A percentile compares a stretch with the other conserved stretches of the same genome.
Evolutionary conservation across 2,888 invertebrate species (phyloP).

Genomic region (Coelinius sp.): DNA sequence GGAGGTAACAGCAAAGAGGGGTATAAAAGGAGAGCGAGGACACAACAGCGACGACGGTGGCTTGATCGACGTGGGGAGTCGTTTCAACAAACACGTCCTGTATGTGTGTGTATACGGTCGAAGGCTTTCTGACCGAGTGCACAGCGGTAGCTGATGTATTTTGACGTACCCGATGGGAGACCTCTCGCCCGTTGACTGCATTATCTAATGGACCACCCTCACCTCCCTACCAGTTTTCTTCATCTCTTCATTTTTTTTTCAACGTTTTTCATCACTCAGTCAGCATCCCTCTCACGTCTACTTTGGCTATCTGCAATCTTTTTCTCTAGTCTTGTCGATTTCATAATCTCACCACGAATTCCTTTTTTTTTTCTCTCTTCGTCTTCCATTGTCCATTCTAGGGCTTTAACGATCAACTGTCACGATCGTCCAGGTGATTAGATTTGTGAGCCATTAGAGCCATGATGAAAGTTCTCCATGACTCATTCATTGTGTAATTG

Average conservation of each 20-base stretch:
- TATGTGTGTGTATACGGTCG: constrained; percentile 19
- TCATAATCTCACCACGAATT: constrained; percentile 5
- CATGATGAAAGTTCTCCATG: constrained; percentile 1
- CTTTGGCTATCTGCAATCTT: not conserved
- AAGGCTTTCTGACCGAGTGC: constrained; percentile 67
- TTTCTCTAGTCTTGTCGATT: not conserved
- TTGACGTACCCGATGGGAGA: constrained; percentile 67
- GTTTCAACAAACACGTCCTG: constrained; percentile 24
- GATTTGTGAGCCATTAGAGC: not conserved
- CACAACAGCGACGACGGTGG: constrained; percentile 36
- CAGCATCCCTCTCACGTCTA: not conserved
- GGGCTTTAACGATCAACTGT: not conserved
- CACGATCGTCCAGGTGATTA: not conserved
- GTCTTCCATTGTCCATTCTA: not conserved
- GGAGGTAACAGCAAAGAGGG: constrained; percentile 11
- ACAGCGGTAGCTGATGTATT: constrained; percentile 70
- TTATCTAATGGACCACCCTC: constrained; percentile 61
- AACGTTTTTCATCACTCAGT: not conserved
- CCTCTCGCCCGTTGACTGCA: constrained; percentile 68
- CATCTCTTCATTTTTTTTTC: constrained; percentile 23
- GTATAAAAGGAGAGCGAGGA: constrained; percentile 43
- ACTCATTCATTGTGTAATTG: not conserved
- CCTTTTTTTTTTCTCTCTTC: constrained; percentile 20
- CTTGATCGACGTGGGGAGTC: constrained; percentile 66
- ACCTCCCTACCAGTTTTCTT: constrained; percentile 40